A percentile compares a stretch with the other conserved stretches of the same genome.
phyloP scores from a whole-genome alignment of 2,888 invertebrate species.

The Clitarchus hookeri region DNA sequence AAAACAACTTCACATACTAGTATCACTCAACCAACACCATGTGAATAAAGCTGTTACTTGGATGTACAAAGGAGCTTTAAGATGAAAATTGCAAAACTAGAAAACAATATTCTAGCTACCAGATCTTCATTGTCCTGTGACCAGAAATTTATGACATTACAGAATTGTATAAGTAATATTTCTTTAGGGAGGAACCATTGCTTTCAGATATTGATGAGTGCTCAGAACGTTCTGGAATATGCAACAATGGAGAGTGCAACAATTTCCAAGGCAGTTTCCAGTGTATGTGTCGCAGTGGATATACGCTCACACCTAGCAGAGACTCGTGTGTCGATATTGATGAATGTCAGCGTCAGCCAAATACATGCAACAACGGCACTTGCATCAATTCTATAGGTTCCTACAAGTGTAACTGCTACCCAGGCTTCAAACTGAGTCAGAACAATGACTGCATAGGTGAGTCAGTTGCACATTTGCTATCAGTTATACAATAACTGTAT shows the following conservation, averaged over 20 bases:
- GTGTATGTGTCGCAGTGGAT: conserved; percentile 77
- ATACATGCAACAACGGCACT: conserved; percentile 76
- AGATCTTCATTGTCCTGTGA: too few relatives aligned
- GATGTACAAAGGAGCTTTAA: too few relatives aligned
- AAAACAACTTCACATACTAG: too few relatives aligned
- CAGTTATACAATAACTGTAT: too few relatives aligned
- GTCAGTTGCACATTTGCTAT: conserved; percentile 39
- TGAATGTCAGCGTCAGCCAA: conserved; percentile 73
- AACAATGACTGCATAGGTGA: conserved; percentile 78
- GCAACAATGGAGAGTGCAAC: conserved; percentile 76
- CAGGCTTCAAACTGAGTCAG: conserved; percentile 75
- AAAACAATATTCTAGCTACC: too few relatives aligned
- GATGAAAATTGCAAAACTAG: too few relatives aligned
- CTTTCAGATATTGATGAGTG: conserved; percentile 73
- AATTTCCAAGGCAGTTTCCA: conserved; percentile 79
- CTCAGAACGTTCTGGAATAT: conserved; percentile 66
- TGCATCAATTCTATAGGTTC: conserved; percentile 73
- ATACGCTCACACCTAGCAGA: conserved; percentile 65
- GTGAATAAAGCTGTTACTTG: too few relatives aligned
- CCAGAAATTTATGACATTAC: too few relatives aligned
- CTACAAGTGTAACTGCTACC: conserved; percentile 75
- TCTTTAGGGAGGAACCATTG: too few relatives aligned
- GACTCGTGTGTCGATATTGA: conserved; percentile 74
- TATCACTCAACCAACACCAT: too few relatives aligned
- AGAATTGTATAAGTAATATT: too few relatives aligned